Evolutionary conservation across 1,140 invertebrate species (phyloP).

Genomic region (Calliopsis andreniformis): DNA sequence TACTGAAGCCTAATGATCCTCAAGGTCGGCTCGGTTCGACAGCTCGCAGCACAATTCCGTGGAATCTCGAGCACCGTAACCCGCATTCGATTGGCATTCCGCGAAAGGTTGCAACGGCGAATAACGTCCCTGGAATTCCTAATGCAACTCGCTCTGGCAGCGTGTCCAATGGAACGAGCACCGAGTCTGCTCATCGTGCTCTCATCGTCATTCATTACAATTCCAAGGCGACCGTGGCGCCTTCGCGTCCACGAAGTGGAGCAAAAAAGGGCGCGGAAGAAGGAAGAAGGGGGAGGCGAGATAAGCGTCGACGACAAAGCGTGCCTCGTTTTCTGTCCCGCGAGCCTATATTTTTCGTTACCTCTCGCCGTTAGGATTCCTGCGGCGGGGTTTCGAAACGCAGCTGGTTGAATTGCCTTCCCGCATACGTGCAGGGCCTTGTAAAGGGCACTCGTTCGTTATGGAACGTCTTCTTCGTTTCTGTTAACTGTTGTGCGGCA

Average conservation of each 20-base stretch:
- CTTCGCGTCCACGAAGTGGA: not conserved
- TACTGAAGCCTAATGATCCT: not conserved
- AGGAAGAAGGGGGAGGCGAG: not conserved
- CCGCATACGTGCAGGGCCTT: constrained; percentile 45
- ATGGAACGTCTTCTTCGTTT: constrained; percentile 14
- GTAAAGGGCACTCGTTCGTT: constrained; percentile 40
- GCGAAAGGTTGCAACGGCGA: constrained; percentile 54
- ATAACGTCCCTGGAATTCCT: constrained; percentile 68
- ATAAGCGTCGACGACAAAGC: constrained; percentile 8
- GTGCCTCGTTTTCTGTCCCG: constrained; percentile 16
- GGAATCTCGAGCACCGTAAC: constrained; percentile 63
- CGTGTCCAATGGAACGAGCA: constrained; percentile 17
- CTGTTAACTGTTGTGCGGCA: not conserved
- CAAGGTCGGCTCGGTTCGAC: constrained; percentile 46
- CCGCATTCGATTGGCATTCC: constrained; percentile 69
- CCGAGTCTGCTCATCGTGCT: not conserved
- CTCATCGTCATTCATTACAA: constrained; percentile 55
- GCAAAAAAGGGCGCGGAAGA: not conserved
- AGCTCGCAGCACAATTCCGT: constrained; percentile 31
- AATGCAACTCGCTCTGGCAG: constrained; percentile 53
- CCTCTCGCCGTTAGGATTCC: constrained; percentile 47
- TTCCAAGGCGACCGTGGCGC: constrained; percentile 44
- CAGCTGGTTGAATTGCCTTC: constrained; percentile 23
- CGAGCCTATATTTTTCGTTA: constrained; percentile 25
- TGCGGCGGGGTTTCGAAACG: constrained; percentile 42